These are phyloP conservation scores for Saguinus midas DNA, from an alignment of 2,113 vertebrate species.

Conservation along the genomic window DNA sequence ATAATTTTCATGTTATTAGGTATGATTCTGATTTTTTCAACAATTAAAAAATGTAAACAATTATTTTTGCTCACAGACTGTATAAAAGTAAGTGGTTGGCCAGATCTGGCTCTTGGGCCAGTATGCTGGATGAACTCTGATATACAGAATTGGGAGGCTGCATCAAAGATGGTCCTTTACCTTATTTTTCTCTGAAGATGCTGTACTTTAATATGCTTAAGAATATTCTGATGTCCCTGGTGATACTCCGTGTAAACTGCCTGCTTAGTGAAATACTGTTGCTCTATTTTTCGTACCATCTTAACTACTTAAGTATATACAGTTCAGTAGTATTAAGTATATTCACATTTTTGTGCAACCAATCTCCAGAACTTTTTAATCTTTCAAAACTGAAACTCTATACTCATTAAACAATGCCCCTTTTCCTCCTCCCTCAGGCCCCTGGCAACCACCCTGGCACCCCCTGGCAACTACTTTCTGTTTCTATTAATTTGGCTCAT, in stretches of 20 bases:
- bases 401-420: not conserved
- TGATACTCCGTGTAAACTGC: not conserved
- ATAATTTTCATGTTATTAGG: not conserved
- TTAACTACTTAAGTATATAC: not conserved
- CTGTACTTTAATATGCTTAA: not conserved
- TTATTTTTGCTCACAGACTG: not conserved
- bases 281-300: not conserved
- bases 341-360: not conserved
- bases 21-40: not conserved
- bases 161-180: not conserved
- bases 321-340: not conserved
- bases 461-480: not conserved
- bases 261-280: not conserved
- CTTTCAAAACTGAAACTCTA: not conserved
- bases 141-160: not conserved
- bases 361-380: not conserved
- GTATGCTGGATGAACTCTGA: not conserved
- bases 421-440: not conserved
- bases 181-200: not conserved
- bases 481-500: not conserved
- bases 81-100: not conserved
- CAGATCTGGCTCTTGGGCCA: not conserved
- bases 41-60: not conserved
- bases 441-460: not conserved
- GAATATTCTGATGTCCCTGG: not conserved